phyloP scores from a whole-genome alignment of 2,113 vertebrate genomes.

The Sigmodon hispidus region DNA sequence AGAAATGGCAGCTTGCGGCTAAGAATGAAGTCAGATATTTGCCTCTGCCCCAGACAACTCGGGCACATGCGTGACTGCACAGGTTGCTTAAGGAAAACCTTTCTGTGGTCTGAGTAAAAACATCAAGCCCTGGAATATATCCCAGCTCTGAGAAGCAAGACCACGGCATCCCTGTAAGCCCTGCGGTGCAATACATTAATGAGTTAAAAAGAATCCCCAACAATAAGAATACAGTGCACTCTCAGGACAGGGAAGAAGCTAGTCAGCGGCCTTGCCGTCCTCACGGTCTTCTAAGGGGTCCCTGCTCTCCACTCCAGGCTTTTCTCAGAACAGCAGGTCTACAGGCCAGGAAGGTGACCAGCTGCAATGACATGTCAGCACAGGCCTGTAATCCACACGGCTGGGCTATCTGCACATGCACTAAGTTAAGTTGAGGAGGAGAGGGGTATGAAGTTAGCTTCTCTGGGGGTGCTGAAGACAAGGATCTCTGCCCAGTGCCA shows the following conservation, averaged over 20 bases:
- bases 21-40: neutral
- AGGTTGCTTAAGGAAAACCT: neutral
- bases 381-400: neutral
- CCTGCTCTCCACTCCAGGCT: constrained; percentile 59
- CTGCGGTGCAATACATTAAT: constrained; percentile 67
- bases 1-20: neutral
- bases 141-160: constrained; percentile 60
- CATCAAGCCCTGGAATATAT: constrained; percentile 34
- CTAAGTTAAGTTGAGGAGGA: neutral
- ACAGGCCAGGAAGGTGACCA: neutral
- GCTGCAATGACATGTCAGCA: constrained; percentile 38
- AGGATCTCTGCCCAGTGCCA: rapidly evolving
- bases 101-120: constrained; percentile 45
- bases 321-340: constrained; percentile 36
- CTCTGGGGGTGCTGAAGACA: neutral
- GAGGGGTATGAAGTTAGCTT: neutral
- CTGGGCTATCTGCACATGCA: neutral
- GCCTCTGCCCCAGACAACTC: constrained; percentile 2
- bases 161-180: neutral
- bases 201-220: constrained; percentile 30
- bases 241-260: constrained; percentile 51
- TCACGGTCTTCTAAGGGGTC: constrained; percentile 48
- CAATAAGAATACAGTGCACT: constrained; percentile 52
- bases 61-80: neutral
- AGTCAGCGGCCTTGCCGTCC: constrained; percentile 81